Evolutionary conservation across 2,113 vertebrate species (phyloP).

Genomic region (Empidonax traillii): DNA sequence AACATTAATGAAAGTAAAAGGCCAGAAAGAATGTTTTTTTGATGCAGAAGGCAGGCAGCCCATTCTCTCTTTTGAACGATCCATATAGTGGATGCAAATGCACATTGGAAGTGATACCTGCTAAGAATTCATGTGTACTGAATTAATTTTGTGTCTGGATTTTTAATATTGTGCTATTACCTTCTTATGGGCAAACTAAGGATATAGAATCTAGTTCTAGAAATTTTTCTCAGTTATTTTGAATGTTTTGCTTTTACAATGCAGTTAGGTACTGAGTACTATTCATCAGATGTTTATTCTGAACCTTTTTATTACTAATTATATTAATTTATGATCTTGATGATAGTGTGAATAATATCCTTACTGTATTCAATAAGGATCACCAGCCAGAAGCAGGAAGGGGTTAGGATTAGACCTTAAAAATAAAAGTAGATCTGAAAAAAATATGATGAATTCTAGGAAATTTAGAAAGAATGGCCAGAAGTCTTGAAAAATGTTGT

Average conservation of each 20-base stretch:
- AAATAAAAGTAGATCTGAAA: not conserved
- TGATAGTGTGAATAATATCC: not conserved
- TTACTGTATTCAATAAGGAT: not conserved
- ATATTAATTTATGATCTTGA: not conserved
- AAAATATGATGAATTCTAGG: not conserved
- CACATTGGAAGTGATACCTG: not conserved
- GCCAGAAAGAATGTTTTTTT: not conserved
- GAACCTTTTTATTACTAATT: not conserved
- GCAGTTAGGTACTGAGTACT: not conserved
- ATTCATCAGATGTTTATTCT: not conserved
- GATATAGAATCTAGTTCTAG: not conserved
- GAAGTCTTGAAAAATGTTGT: not conserved
- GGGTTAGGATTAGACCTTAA: not conserved
- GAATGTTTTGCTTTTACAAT: not conserved
- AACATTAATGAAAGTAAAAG: not conserved
- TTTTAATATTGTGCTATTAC: not conserved
- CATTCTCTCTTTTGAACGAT: not conserved
- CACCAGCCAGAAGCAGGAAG: not conserved
- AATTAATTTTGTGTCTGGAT: not conserved
- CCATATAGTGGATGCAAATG: not conserved
- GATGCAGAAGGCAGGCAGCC: not conserved
- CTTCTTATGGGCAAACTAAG: not conserved
- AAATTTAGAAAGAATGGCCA: not conserved
- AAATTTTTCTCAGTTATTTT: not conserved
- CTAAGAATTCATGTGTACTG: fast-evolving